Conservation (phyloP, 2,888 invertebrate genomes). For the Aphidius colemani region DNA sequence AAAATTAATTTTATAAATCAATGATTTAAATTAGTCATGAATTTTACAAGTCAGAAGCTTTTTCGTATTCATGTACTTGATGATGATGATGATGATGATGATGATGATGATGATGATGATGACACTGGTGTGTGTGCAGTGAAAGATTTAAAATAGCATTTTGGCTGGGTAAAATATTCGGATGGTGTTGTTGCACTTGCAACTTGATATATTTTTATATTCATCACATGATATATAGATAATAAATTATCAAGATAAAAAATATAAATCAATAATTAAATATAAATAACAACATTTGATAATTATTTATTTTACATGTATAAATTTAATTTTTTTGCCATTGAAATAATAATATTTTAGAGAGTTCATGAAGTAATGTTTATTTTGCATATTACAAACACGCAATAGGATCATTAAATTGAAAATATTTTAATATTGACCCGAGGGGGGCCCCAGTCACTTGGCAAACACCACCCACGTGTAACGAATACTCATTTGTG, state of each 20-base stretch:
- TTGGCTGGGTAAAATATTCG: conserved; percentile 47
- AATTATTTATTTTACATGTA: too few relatives aligned
- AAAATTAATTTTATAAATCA: too few relatives aligned
- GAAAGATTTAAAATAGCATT: conserved; percentile 47
- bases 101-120: too few relatives aligned
- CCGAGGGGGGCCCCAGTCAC: neutral
- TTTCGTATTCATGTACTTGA: too few relatives aligned
- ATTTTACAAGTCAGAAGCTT: too few relatives aligned
- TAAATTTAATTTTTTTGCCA: too few relatives aligned
- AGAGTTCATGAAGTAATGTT: neutral
- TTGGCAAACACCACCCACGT: neutral
- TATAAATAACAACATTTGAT: too few relatives aligned
- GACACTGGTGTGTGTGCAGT: conserved; percentile 31
- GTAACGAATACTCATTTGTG: conserved; percentile 6
- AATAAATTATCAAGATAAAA: conserved; percentile 17
- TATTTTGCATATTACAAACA: neutral
- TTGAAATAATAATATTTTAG: too few relatives aligned
- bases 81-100: too few relatives aligned
- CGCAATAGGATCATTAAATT: conserved; percentile 2
- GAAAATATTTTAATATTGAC: neutral
- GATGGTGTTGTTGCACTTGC: conserved; percentile 50
- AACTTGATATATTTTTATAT: conserved; percentile 46
- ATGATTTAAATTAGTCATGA: too few relatives aligned
- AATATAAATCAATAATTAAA: too few relatives aligned
- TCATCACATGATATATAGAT: conserved; percentile 35